These are phyloP conservation scores for Heteromyza rotundicornis DNA, from an alignment of 2,888 invertebrate genomes.

Conservation along the genomic window DNA sequence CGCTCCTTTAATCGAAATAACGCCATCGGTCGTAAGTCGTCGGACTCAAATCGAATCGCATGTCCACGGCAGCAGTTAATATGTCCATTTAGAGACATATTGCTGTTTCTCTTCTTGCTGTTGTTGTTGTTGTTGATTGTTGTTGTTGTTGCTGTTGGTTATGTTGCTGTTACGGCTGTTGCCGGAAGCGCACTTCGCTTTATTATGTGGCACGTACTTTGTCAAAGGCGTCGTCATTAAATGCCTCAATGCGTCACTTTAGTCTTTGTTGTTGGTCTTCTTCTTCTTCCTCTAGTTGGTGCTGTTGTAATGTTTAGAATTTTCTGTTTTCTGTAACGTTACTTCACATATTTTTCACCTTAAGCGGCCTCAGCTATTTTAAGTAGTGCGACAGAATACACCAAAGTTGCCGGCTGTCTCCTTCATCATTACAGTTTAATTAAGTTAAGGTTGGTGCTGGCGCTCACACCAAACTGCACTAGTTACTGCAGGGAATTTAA, in stretches of 20 bases:
- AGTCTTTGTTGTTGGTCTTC: too few species aligned
- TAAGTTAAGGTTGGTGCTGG: too few species aligned
- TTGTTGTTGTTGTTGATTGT: too few species aligned
- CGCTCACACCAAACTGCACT: too few species aligned
- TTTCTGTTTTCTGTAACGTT: not conserved
- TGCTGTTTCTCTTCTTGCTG: constrained; percentile 23
- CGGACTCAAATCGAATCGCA: not conserved
- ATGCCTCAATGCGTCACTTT: constrained; percentile 5
- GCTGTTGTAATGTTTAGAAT: not conserved
- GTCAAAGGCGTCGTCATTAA: constrained; percentile 49
- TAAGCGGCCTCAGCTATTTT: not conserved
- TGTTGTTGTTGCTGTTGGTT: constrained; percentile 13
- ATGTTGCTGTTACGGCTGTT: constrained; percentile 31
- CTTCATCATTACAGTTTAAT: too few species aligned
- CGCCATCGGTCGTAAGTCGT: not conserved
- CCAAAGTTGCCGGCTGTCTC: too few species aligned
- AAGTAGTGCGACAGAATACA: too few species aligned
- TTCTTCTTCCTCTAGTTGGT: not conserved
- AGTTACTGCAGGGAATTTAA: too few species aligned
- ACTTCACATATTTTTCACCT: not conserved
- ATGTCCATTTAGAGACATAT: not conserved
- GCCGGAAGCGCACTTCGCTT: constrained; percentile 58
- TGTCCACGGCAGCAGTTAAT: not conserved
- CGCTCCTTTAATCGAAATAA: not conserved
- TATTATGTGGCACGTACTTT: constrained; percentile 58